phyloP scores from a whole-genome alignment of 1,140 invertebrate genomes.

The Drosophila carrolli region DNA sequence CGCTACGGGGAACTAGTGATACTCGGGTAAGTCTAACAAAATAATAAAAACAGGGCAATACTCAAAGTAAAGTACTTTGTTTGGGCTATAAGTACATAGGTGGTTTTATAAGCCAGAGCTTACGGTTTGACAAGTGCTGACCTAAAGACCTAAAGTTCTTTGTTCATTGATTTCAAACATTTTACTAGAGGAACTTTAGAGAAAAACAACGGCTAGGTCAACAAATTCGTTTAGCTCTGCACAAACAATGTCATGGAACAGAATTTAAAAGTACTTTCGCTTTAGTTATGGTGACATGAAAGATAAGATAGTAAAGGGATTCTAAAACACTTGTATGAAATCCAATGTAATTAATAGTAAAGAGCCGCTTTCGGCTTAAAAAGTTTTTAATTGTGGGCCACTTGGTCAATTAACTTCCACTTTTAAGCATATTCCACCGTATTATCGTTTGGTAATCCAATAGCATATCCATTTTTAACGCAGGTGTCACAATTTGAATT shows the following conservation, averaged over 20 bases:
- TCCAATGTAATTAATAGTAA: too few relatives aligned
- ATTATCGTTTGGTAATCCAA: neutral
- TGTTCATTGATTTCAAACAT: constrained; percentile 22
- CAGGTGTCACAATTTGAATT: neutral
- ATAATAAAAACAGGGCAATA: neutral
- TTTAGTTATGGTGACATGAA: neutral
- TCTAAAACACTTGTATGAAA: neutral
- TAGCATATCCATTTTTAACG: neutral
- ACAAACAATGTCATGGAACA: neutral
- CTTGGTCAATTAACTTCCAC: too few relatives aligned
- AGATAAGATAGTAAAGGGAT: neutral
- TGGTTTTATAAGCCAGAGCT: neutral
- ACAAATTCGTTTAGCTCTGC: constrained; percentile 1
- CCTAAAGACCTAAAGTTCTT: constrained; percentile 18
- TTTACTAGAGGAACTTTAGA: constrained; percentile 1
- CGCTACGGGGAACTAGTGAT: constrained; percentile 97
- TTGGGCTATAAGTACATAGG: constrained; percentile 4
- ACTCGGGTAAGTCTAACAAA: constrained; percentile 90
- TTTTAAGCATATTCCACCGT: too few relatives aligned
- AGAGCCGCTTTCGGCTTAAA: too few relatives aligned
- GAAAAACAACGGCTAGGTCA: constrained; percentile 19
- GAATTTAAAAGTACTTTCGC: constrained; percentile 9
- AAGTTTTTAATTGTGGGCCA: too few relatives aligned
- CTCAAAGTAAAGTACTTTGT: neutral
- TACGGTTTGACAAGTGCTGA: constrained; percentile 25